A percentile compares a stretch with the other conserved stretches of the same genome.
phyloP scores from a whole-genome alignment of 2,797 vertebrate species.

The Sebastes dallii region DNA sequence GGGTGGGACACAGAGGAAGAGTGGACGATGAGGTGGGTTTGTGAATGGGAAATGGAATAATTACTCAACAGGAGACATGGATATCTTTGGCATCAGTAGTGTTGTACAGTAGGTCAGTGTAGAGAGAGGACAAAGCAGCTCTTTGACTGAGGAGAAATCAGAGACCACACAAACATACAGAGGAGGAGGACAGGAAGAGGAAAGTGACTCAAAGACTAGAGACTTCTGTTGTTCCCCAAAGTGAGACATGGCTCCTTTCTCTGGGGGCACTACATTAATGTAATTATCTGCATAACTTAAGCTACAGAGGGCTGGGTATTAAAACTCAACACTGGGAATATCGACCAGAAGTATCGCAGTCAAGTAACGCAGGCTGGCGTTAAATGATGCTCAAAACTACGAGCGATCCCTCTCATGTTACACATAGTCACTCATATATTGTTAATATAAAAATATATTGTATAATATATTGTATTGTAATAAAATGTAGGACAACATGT shows the following conservation, averaged over 20 bases:
- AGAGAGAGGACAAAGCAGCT: conserved; percentile 38
- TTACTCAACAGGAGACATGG: neutral
- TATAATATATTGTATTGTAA: neutral
- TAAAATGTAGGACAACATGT: neutral
- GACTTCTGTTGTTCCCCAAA: neutral
- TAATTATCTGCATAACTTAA: neutral
- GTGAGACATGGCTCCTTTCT: neutral
- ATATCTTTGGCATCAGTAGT: conserved; percentile 21
- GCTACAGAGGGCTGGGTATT: neutral
- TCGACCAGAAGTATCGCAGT: neutral
- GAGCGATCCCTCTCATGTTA: neutral
- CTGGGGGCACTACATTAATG: neutral
- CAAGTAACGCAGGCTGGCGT: neutral
- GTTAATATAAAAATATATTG: neutral
- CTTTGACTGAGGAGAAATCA: conserved; percentile 29
- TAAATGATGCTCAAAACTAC: neutral
- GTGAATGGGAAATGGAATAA: conserved; percentile 2
- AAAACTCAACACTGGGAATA: neutral
- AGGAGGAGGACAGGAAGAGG: conserved; percentile 8
- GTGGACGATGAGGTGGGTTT: neutral
- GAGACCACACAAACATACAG: conserved; percentile 9
- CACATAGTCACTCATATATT: neutral
- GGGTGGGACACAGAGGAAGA: conserved; percentile 20
- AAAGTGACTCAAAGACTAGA: neutral
- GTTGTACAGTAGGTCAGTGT: conserved; percentile 22